Evolutionary conservation across 1,140 invertebrate species (phyloP).

Genomic region (Pseudomyrmex concolor): DNA sequence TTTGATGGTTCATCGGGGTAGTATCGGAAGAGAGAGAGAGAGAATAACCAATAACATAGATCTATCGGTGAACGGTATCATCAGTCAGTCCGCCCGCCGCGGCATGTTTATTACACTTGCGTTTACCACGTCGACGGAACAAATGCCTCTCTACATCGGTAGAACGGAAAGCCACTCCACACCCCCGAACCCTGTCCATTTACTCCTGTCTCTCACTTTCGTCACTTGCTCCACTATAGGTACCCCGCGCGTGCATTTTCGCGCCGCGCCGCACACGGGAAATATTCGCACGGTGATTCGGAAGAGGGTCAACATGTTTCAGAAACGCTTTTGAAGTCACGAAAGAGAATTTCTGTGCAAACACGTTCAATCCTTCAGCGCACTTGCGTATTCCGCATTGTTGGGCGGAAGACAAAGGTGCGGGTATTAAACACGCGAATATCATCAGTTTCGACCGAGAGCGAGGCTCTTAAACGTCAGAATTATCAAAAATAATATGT

Average conservation of each 20-base stretch:
- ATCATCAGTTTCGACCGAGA: neutral
- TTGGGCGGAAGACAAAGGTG: neutral
- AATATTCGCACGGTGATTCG: slow-evolving; percentile 3
- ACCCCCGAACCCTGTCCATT: slow-evolving; percentile 68
- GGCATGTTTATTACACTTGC: slow-evolving; percentile 75
- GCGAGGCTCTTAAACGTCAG: too few relatives aligned
- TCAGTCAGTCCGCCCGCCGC: slow-evolving; percentile 70
- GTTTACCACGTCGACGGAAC: slow-evolving; percentile 68
- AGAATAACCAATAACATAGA: slow-evolving; percentile 70
- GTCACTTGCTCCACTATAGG: slow-evolving; percentile 51
- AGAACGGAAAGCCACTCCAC: slow-evolving; percentile 65
- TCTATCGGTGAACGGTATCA: slow-evolving; percentile 70
- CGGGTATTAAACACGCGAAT: neutral
- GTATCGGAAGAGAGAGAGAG: slow-evolving; percentile 35
- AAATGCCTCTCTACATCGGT: slow-evolving; percentile 60
- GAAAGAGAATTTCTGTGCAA: slow-evolving; percentile 1
- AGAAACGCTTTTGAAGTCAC: neutral
- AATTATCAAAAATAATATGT: too few relatives aligned
- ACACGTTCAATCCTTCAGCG: neutral
- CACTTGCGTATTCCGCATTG: neutral
- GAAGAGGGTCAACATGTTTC: slow-evolving; percentile 40
- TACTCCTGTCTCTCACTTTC: slow-evolving; percentile 75
- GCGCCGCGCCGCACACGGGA: neutral
- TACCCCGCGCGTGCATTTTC: slow-evolving; percentile 12
- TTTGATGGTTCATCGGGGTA: slow-evolving; percentile 36